Conservation (phyloP, 2,797 vertebrate genomes). For the Trachurus trachurus region DNA sequence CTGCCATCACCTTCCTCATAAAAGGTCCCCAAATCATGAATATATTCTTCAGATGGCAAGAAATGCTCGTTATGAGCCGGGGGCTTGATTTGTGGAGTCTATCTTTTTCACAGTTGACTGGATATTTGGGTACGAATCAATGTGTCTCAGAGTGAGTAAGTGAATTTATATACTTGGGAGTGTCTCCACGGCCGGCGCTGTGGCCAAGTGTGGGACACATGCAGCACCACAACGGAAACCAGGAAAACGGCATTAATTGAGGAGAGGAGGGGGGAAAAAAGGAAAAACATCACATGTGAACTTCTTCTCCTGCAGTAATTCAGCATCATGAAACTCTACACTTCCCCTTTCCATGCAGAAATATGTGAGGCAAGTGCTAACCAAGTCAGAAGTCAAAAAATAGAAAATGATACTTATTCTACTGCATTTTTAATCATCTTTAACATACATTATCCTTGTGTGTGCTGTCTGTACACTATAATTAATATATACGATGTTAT, state of each 20-base stretch:
- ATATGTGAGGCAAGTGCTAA: constrained; percentile 52
- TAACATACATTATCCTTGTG: constrained; percentile 14
- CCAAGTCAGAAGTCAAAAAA: constrained; percentile 38
- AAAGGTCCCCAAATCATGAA: constrained; percentile 84
- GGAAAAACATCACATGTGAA: constrained; percentile 63
- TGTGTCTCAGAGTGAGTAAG: constrained; percentile 68
- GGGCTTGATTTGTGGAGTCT: constrained; percentile 74
- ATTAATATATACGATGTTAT: constrained; percentile 32
- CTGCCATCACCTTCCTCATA: constrained; percentile 92
- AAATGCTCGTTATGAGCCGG: constrained; percentile 72
- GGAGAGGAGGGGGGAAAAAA: constrained; percentile 2
- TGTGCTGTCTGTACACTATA: constrained; percentile 13
- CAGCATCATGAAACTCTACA: constrained; percentile 72
- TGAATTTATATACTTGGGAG: constrained; percentile 76
- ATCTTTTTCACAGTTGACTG: constrained; percentile 75
- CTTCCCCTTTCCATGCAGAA: constrained; percentile 57
- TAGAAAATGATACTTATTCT: constrained; percentile 21
- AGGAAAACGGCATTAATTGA: constrained; percentile 69
- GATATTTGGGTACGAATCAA: constrained; percentile 76
- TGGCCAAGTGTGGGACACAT: constrained; percentile 69
- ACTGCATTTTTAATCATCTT: constrained; percentile 41
- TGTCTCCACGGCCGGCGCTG: constrained; percentile 63
- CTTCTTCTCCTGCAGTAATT: constrained; percentile 63
- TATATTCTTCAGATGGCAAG: constrained; percentile 78
- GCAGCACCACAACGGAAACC: constrained; percentile 67